These are phyloP conservation scores for Pygoscelis antarcticus DNA, from an alignment of 2,113 vertebrate genomes.

Conservation along the genomic window DNA sequence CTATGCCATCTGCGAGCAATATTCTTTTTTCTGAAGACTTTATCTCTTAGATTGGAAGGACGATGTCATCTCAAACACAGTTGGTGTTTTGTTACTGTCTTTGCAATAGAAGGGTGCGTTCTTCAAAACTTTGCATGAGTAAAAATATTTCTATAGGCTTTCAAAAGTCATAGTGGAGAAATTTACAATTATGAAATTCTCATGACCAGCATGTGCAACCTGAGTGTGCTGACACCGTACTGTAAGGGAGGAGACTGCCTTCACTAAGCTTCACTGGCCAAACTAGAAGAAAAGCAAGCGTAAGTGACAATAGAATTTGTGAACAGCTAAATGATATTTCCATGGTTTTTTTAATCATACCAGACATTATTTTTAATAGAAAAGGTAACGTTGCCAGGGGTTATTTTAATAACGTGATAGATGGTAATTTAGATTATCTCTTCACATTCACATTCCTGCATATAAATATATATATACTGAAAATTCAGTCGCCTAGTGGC, in stretches of 20 bases:
- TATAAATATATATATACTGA: background rate
- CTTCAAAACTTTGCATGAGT: background rate
- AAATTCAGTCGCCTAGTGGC: background rate
- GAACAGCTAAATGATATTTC: background rate
- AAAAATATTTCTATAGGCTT: background rate
- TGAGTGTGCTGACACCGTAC: fast-evolving
- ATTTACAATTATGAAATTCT: background rate
- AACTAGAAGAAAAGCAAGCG: background rate
- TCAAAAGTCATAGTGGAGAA: background rate
- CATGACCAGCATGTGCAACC: background rate
- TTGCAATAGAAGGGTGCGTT: background rate
- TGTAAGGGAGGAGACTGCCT: background rate
- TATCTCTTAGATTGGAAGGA: background rate
- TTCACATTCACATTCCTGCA: background rate
- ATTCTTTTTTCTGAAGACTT: background rate
- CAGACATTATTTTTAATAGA: background rate
- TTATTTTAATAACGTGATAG: background rate
- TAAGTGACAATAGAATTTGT: background rate
- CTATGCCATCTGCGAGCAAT: background rate
- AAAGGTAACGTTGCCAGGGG: background rate
- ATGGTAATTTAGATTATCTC: background rate
- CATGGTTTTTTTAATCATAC: background rate
- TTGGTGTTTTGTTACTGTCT: background rate
- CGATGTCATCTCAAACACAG: background rate
- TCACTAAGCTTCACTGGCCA: background rate